Evolutionary conservation across 2,113 vertebrate species (phyloP).

Genomic region (Phalacrocorax pelagicus): DNA sequence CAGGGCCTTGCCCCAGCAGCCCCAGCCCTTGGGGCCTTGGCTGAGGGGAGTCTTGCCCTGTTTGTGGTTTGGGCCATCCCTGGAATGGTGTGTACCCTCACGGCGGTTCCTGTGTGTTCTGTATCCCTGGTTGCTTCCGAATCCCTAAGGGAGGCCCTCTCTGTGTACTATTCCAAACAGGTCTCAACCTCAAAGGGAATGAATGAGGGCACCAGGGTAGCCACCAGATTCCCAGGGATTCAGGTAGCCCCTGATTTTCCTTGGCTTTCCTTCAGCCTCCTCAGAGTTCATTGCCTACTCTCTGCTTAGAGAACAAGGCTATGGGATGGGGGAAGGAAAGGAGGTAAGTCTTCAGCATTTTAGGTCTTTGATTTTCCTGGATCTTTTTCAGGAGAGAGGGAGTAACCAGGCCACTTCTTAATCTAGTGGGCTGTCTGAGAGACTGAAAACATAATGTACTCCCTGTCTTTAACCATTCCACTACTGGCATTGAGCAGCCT

Average conservation of each 20-base stretch:
- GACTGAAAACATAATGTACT: slow-evolving; percentile 11
- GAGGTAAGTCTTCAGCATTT: slow-evolving; percentile 51
- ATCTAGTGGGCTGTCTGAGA: slow-evolving; percentile 17
- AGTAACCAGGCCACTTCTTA: slow-evolving; percentile 29
- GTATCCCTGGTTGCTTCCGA: slow-evolving; percentile 47
- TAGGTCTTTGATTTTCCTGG: slow-evolving; percentile 43
- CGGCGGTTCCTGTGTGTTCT: slow-evolving; percentile 36
- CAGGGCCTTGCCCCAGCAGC: slow-evolving; percentile 50
- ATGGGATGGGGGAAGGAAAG: slow-evolving; percentile 57
- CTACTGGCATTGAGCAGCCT: slow-evolving; percentile 22
- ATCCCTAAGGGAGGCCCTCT: slow-evolving; percentile 49
- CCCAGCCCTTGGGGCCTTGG: slow-evolving; percentile 55
- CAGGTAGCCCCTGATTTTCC: slow-evolving; percentile 60
- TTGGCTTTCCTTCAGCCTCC: slow-evolving; percentile 61
- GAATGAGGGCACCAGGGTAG: slow-evolving; percentile 63
- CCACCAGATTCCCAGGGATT: slow-evolving; percentile 61
- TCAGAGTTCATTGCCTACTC: slow-evolving; percentile 52
- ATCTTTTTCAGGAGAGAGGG: slow-evolving; percentile 46
- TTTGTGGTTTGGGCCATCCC: slow-evolving; percentile 58
- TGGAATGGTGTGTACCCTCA: slow-evolving; percentile 68
- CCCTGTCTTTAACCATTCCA: slow-evolving; percentile 58
- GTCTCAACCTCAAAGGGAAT: slow-evolving; percentile 60
- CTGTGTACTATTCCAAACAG: slow-evolving; percentile 58
- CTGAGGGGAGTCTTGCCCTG: slow-evolving; percentile 45
- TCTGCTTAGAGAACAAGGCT: slow-evolving; percentile 53